Base-by-base conservation (phyloP, 1,140 invertebrate species). In the Pteromalus puparum region DNA sequence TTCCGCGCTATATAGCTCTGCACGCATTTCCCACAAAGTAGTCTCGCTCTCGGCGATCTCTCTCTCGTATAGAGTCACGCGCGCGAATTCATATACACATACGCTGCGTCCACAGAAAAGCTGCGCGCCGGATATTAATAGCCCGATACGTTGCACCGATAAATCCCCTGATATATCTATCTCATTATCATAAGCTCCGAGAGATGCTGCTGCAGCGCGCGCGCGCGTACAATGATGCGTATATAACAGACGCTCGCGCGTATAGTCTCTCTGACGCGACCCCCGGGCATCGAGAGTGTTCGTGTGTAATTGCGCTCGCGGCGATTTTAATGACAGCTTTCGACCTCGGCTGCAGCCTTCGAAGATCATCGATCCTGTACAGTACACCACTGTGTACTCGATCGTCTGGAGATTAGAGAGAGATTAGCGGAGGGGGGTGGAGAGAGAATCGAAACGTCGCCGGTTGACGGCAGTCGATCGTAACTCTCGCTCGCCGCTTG, bases 381-480 rank as follows among this genome's bases (percentile, higher is more conserved):
- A 15, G 4, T 6, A 10, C 18, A 15, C 18, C 1, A 15, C 13
- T 61, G 53, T 61, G 53, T 61, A 61, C 67, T 28, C 68, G 83
- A 78, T 79, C 70, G 82, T 85, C 87, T 76, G 77, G 79, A 77
- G 74, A 78, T 72, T 61, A 76, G 73, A 82, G 81, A 65, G n/a
- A 75, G 70, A 83, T 83, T 70, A 68, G 81, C 53, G 28, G 24
- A 26, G n/a, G n/a, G 65, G 65, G 46, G 15, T 15, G 46, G 15
- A 34, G 9, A 30, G 5, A 74, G 72, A 74, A 74, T 34, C 72
- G 72, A 65, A 65, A 65, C 53, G 72, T 81, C 46, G 24, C 5
- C 48, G 53, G 72, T 67, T 88, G 88, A 88, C 88, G 86, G 74
- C 83, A 85, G 53, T 70, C 61, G 53, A 82, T 82, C 65, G 61